Evolutionary conservation across 2,888 invertebrate species (phyloP), one percentile per base, ranked within the genome.

Genomic region (Agrilus cyanescens): DNA sequence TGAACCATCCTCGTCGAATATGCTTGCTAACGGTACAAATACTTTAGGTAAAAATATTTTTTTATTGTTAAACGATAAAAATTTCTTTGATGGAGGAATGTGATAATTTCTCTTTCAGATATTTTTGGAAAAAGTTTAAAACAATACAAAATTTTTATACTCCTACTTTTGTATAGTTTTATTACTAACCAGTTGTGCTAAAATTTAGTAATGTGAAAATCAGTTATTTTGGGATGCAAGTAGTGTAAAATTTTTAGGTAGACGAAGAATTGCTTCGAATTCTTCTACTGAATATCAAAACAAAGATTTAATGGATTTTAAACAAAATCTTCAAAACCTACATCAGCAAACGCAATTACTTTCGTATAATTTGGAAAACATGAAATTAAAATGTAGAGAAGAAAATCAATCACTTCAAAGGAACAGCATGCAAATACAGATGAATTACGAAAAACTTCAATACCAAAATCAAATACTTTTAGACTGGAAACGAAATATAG

Each of bases 401-500:
- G 32, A 43, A 13, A 10, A 42, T 7, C 43, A 46, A 32, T 30
- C 40, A 12, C 40, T 47, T 34, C 40, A 48, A 16, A 45, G 42
- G n/a, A 32, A 25, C 4, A 45, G 49, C 14, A 42, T 47, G 32
- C 46, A 56, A 41, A 47, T 46, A 4, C 46, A 50, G 20, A 45
- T 54, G 41, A 60, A 61, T 30, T 37, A 59, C 4, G 57, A 61
- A 31, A 58, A 57, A 46, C n/a, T 60, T 0, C 55, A 57, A 42
- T 56, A 57, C 33, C 61, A 62, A 48, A 54, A 48, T 35, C 54
- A 74, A 70, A 67, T 71, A 49, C 49, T 72, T n/a, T 67, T 69
- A 50, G 68, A 72, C 49, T 75, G 73, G 65, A 73, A 70, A 59
- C 57, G 71, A 48, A 60, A 63, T 1, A 69, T 71, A 1, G 72